A percentile compares a stretch with the other conserved stretches of the same genome.
Evolutionary conservation across 2,888 invertebrate genomes (phyloP).

Genomic region (Leptopilina syphax): DNA sequence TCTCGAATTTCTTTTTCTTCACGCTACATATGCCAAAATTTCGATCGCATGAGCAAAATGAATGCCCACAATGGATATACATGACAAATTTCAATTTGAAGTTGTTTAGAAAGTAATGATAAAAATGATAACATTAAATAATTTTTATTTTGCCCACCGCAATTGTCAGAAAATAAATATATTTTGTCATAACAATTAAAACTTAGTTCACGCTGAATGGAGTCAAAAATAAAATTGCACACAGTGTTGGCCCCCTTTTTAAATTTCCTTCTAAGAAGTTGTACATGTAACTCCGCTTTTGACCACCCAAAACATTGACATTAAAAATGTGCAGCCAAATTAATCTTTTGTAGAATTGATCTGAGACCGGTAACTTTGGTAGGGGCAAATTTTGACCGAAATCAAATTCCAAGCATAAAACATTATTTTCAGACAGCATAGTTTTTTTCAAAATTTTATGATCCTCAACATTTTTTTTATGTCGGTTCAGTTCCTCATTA

Average conservation of each 20-base stretch:
- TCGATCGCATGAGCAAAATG: not conserved
- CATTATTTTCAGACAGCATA: slow-evolving; percentile 45
- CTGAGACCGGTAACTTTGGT: slow-evolving; percentile 53
- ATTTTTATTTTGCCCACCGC: too few relatives aligned
- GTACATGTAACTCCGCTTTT: slow-evolving; percentile 52
- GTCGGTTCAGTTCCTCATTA: slow-evolving; percentile 21
- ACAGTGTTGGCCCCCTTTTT: slow-evolving; percentile 55
- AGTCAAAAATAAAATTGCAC: slow-evolving; percentile 47
- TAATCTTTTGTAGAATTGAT: slow-evolving; percentile 54
- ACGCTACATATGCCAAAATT: slow-evolving; percentile 45
- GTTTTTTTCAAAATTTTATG: slow-evolving; percentile 41
- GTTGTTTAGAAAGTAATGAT: slow-evolving; percentile 42
- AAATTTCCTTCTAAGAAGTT: slow-evolving; percentile 51
- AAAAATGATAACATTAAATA: slow-evolving; percentile 29
- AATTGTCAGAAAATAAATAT: slow-evolving; percentile 45
- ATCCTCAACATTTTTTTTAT: slow-evolving; percentile 42
- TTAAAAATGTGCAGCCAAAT: slow-evolving; percentile 55
- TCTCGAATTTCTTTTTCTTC: slow-evolving; percentile 43
- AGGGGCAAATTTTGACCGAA: slow-evolving; percentile 54
- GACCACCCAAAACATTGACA: slow-evolving; percentile 44
- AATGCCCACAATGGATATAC: too few relatives aligned
- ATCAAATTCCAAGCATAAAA: slow-evolving; percentile 51
- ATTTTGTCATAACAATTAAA: slow-evolving; percentile 48
- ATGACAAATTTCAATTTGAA: slow-evolving; percentile 6
- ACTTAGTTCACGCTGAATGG: slow-evolving; percentile 45